Evolutionary conservation across 2,888 invertebrate genomes (phyloP).

Genomic region (Trachelus troglodyta): DNA sequence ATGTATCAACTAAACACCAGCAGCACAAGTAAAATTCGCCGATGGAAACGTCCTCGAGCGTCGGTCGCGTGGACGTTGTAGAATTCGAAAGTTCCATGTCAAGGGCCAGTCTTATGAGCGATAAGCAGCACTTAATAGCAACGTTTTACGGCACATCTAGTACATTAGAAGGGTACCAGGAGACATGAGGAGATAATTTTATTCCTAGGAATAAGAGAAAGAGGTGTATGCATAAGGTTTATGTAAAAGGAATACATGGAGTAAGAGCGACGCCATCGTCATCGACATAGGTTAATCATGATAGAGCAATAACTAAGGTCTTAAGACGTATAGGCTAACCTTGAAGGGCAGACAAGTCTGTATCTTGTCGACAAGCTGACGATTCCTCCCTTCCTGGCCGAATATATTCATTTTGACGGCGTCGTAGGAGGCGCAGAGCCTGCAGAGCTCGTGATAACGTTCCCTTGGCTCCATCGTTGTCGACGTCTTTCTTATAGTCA

Average conservation of each 20-base stretch:
- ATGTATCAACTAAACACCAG: not conserved
- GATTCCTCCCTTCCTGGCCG: slow-evolving; percentile 65
- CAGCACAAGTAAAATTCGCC: not conserved
- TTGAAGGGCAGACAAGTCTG: slow-evolving; percentile 66
- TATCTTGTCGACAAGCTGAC: slow-evolving; percentile 67
- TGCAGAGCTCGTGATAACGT: slow-evolving; percentile 65
- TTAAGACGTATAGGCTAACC: slow-evolving; percentile 48
- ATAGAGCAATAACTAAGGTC: not conserved
- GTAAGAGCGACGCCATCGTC: not conserved
- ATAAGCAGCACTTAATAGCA: not conserved
- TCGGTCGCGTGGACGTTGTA: not conserved
- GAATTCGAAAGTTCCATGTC: not conserved
- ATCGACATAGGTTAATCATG: not conserved
- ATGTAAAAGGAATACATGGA: not conserved
- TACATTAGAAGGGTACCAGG: not conserved
- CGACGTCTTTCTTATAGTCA: slow-evolving; percentile 1
- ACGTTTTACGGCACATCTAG: not conserved
- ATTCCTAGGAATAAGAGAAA: not conserved
- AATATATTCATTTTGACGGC: slow-evolving; percentile 67
- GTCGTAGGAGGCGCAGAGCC: slow-evolving; percentile 67
- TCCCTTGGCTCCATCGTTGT: slow-evolving; percentile 57
- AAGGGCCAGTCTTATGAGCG: not conserved
- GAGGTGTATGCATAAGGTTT: not conserved
- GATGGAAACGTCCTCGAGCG: not conserved
- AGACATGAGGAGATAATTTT: not conserved